phyloP scores from a whole-genome alignment of 2,888 invertebrate genomes.

The Stenichneumon culpator region DNA sequence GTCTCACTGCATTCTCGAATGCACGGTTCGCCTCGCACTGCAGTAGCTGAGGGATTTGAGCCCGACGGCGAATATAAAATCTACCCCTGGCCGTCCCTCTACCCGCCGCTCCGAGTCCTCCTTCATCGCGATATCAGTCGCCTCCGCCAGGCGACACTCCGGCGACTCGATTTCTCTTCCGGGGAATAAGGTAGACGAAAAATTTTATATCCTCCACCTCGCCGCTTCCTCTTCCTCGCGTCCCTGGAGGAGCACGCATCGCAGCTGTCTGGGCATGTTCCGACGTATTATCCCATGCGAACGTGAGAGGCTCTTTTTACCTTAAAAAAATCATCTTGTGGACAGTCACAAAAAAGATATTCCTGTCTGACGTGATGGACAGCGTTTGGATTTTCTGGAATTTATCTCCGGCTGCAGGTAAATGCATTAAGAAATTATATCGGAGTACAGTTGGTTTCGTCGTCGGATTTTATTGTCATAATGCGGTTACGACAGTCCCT shows the following conservation, averaged over 20 bases:
- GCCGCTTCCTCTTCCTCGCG: not conserved
- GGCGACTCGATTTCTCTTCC: slow-evolving; percentile 53
- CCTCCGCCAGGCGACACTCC: slow-evolving; percentile 24
- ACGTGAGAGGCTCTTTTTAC: not conserved
- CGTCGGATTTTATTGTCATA: slow-evolving; percentile 14
- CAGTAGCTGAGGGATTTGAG: slow-evolving; percentile 12
- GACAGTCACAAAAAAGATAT: not conserved
- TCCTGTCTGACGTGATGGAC: not conserved
- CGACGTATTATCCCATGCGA: not conserved
- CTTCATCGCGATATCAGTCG: slow-evolving; percentile 29
- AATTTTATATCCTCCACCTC: slow-evolving; percentile 13
- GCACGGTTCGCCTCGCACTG: slow-evolving; percentile 3
- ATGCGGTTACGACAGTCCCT: slow-evolving; percentile 34
- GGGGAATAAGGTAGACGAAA: slow-evolving; percentile 43
- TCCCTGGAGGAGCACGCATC: not conserved
- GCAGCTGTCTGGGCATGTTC: not conserved
- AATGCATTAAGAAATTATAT: not conserved
- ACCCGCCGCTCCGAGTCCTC: not conserved
- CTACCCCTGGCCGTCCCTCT: slow-evolving; percentile 5
- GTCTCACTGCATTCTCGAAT: slow-evolving; percentile 10
- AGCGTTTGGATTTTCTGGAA: not conserved
- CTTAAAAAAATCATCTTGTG: not conserved
- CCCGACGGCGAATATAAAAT: slow-evolving; percentile 33
- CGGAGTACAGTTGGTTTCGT: not conserved
- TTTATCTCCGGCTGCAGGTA: not conserved